Conservation (phyloP, 2,888 invertebrate genomes). For the Steinernema scapterisci region DNA sequence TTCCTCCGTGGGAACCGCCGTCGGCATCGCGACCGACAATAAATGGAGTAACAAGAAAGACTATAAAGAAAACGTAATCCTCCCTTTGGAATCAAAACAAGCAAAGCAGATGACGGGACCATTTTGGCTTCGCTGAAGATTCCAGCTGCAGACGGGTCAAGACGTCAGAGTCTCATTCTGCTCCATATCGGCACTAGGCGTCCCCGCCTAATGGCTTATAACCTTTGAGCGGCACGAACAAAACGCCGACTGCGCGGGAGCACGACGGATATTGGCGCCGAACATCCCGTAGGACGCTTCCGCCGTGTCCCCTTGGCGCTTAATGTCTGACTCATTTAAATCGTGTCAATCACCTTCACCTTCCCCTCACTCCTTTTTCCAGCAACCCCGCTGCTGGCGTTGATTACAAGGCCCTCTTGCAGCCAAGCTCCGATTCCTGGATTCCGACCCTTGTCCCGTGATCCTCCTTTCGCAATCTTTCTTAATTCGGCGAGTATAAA, state of each 20-base stretch:
- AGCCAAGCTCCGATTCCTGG: no score
- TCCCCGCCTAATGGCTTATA: conserved; percentile 12
- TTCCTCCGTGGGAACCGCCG: conserved; percentile 1
- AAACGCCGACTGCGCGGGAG: neutral
- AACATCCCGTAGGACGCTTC: neutral
- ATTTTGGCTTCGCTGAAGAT: neutral
- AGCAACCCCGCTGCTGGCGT: neutral
- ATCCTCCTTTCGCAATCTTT: neutral
- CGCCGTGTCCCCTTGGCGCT: neutral
- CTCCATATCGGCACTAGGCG: neutral
- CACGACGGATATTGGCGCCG: neutral
- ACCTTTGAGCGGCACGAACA: conserved; percentile 1
- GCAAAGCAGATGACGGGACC: neutral
- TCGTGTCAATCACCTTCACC: conserved; percentile 18
- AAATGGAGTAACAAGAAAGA: neutral
- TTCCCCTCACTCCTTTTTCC: neutral
- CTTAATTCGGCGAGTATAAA: neutral
- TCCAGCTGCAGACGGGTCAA: no score
- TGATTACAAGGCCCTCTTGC: neutral
- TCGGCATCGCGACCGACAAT: neutral
- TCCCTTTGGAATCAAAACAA: neutral
- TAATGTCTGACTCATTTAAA: conserved; percentile 1
- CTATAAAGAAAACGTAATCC: conserved; percentile 5
- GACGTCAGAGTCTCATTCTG: no score
- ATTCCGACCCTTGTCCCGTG: neutral